Evolutionary conservation across 1,140 invertebrate species (phyloP), one percentile per base, ranked within the genome.

Genomic region (Uloborus diversus): DNA sequence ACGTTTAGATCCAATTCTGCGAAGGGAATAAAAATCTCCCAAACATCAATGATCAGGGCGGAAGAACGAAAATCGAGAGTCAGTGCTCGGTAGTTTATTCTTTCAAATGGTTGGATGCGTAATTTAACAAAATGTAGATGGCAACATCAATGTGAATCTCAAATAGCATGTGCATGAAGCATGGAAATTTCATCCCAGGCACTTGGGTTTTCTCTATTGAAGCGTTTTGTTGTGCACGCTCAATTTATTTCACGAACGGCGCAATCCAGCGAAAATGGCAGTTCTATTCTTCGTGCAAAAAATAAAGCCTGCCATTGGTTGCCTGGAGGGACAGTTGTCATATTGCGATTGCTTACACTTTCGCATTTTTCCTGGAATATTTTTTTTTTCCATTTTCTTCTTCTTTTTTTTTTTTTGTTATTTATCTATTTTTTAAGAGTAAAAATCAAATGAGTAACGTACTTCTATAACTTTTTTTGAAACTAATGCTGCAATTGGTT

Each of bases 201-300:
- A 53, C 65, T 53, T 32, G 27, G 27, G 42, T 25, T n/a, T 51
- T 30, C 47, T 68, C 49, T 53, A 53, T 53, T 25, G 28, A 14
- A 32, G 68, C 49, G 25, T 70, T 70, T 37, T 30, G 32, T 27
- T 70, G 68, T 57, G 20, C 37, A 59, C 68, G 68, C 51, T 70
- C 68, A 70, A 70, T 70, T 70, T 70, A 70, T 70, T 70, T 70
- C 53, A 23, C 28, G 37, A 70, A 70, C 68, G 68, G 57, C 20
- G 53, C 51, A 70, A 57, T 70, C 68, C 57, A 59, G 32, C 53
- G 68, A 57, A 57, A 70, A 57, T 70, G 68, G 53, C 68, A 70
- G 51, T 56, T 70, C 32, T 20, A 25, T 57, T 33, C 51, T 42
- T 11, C 53, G 2, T 13, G 28, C 42, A 68, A 70, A 70, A 70